These are phyloP conservation scores for Halocynthia roretzi DNA, from an alignment of 23 tunicate genomes.

Conservation along the genomic window DNA sequence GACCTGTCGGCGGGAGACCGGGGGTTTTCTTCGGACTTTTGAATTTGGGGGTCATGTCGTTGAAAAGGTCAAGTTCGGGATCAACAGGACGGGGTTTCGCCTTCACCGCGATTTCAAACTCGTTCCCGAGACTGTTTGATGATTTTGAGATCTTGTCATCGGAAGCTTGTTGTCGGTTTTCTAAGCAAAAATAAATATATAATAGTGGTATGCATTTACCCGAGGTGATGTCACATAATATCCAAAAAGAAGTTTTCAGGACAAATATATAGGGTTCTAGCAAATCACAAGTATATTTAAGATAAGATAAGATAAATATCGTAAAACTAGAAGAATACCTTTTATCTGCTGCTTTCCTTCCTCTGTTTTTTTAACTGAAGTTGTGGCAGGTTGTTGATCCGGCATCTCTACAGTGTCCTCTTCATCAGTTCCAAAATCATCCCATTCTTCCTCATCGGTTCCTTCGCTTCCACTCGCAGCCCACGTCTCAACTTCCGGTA, in stretches of 20 bases:
- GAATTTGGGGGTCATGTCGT: slow-evolving; percentile 65
- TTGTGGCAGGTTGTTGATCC: not conserved
- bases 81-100: not conserved
- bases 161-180: too few species aligned
- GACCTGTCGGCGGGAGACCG: not conserved
- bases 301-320: too few species aligned
- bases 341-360: not conserved
- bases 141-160: too few species aligned
- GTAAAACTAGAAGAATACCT: too few species aligned
- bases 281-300: too few species aligned
- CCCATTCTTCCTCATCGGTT: slow-evolving; percentile 29
- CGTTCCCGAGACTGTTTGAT: slow-evolving; percentile 23
- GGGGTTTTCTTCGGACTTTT: not conserved
- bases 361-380: not conserved
- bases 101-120: slow-evolving; percentile 58
- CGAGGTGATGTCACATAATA: too few species aligned
- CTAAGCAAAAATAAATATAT: too few species aligned
- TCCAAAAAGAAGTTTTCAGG: too few species aligned
- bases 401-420: not conserved
- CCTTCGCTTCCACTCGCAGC: slow-evolving; percentile 55
- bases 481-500: slow-evolving; percentile 78
- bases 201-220: too few species aligned
- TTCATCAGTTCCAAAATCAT: slow-evolving; percentile 22
- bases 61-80: slow-evolving; percentile 43
- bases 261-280: too few species aligned